Percentiles rank a stretch among this genome's conserved stretches.
These are phyloP conservation scores for Gallirallus australis DNA, from an alignment of 2,797 vertebrate species.

Conservation along the genomic window DNA sequence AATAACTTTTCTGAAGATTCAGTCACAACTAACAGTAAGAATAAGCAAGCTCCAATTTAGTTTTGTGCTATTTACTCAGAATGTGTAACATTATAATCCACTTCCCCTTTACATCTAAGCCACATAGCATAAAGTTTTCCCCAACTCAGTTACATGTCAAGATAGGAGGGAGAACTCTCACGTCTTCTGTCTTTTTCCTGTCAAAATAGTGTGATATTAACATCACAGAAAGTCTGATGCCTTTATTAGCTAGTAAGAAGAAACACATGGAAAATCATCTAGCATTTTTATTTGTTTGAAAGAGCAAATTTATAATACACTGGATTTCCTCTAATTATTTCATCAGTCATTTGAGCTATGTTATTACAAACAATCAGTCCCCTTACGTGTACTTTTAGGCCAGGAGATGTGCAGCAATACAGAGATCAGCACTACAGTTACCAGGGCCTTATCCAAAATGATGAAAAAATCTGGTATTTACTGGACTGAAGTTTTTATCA, in stretches of 20 bases:
- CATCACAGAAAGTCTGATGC: neutral
- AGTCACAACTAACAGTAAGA: neutral
- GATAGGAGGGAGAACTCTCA: neutral
- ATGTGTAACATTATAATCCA: neutral
- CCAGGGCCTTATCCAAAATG: neutral
- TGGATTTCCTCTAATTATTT: neutral
- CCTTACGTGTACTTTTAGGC: neutral
- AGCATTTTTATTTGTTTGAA: neutral
- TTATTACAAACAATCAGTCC: neutral
- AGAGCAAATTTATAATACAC: neutral
- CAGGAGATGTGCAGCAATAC: neutral
- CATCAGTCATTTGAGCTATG: neutral
- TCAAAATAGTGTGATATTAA: neutral
- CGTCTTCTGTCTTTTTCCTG: neutral
- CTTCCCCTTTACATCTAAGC: neutral
- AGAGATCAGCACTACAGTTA: neutral
- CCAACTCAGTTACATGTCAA: neutral
- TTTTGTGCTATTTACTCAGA: neutral
- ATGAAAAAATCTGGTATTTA: neutral
- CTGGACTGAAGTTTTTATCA: neutral
- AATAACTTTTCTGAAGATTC: neutral
- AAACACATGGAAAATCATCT: neutral
- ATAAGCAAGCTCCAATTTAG: neutral
- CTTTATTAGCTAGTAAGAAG: neutral
- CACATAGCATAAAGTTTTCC: neutral